Conservation (phyloP, 2,113 vertebrate genomes). For the Ranitomeya imitator region DNA sequence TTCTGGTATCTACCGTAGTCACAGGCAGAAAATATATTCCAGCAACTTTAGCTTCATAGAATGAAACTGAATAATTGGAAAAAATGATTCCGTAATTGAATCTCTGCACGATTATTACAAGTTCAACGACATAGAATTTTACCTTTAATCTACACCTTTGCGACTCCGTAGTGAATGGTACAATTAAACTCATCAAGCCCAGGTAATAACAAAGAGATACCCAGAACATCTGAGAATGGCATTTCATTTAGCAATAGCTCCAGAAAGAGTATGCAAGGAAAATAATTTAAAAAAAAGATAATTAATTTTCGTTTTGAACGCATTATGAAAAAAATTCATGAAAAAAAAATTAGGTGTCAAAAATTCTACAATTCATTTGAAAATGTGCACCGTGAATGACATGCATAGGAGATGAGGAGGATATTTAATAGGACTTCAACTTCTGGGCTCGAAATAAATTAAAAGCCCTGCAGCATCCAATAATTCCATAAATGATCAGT, state of each 20-base stretch:
- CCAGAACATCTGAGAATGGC: conserved; percentile 56
- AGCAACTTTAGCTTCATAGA: conserved; percentile 64
- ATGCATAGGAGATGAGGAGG: conserved; percentile 21
- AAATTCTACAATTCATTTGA: conserved; percentile 59
- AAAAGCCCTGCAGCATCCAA: conserved; percentile 26
- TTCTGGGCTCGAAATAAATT: conserved; percentile 53
- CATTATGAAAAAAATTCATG: conserved; percentile 22
- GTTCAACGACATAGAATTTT: conserved; percentile 63
- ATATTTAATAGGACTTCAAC: conserved; percentile 38
- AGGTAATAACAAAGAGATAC: conserved; percentile 49
- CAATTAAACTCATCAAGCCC: conserved; percentile 62
- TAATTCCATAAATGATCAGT: not conserved
- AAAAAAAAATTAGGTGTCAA: conserved; percentile 22
- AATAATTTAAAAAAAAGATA: conserved; percentile 61
- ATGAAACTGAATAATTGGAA: conserved; percentile 65
- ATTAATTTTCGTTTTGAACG: conserved; percentile 57
- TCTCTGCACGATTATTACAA: conserved; percentile 59
- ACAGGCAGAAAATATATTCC: conserved; percentile 60
- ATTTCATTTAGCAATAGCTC: conserved; percentile 50
- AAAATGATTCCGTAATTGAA: conserved; percentile 67
- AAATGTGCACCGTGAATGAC: conserved; percentile 59
- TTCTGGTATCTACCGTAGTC: conserved; percentile 45
- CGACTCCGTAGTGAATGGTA: conserved; percentile 63
- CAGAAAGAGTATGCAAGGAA: conserved; percentile 61
- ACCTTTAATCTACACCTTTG: conserved; percentile 65